A percentile compares a stretch with the other conserved stretches of the same genome.
These are phyloP conservation scores for Epinotia bilunana DNA, from an alignment of 2,888 invertebrate species.

Conservation along the genomic window DNA sequence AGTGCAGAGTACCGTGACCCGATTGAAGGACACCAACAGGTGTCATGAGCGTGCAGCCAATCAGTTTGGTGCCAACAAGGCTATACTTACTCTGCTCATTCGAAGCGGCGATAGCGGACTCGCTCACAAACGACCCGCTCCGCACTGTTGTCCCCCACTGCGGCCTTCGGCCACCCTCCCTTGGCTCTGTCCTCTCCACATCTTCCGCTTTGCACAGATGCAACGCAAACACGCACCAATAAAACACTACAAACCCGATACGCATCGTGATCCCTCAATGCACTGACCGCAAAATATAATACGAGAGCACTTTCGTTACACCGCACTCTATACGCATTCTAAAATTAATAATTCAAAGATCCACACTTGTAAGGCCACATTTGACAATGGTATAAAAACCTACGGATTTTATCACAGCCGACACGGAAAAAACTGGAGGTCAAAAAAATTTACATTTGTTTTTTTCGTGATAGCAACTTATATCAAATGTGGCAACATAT, in stretches of 20 bases:
- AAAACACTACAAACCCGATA: conserved; percentile 77
- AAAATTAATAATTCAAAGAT: conserved; percentile 63
- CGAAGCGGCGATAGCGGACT: conserved; percentile 66
- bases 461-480: conserved; percentile 41
- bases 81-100: conserved; percentile 79
- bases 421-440: conserved; percentile 68
- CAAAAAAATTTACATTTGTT: conserved; percentile 64
- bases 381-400: conserved; percentile 68
- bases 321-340: conserved; percentile 77
- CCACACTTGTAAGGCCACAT: conserved; percentile 72
- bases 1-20: conserved; percentile 46
- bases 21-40: conserved; percentile 72
- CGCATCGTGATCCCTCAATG: conserved; percentile 79
- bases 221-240: conserved; percentile 81
- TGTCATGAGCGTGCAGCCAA: conserved; percentile 65
- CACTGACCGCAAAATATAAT: conserved; percentile 68
- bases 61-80: conserved; percentile 60
- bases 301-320: conserved; percentile 66
- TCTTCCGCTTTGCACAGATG: conserved; percentile 80
- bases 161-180: conserved; percentile 71
- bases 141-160: conserved; percentile 76
- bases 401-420: conserved; percentile 65
- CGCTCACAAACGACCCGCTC: conserved; percentile 70
- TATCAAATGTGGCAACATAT: conserved; percentile 48
- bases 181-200: conserved; percentile 77